phyloP scores from a whole-genome alignment of 2,888 invertebrate species.

The Zonitis immaculata region DNA sequence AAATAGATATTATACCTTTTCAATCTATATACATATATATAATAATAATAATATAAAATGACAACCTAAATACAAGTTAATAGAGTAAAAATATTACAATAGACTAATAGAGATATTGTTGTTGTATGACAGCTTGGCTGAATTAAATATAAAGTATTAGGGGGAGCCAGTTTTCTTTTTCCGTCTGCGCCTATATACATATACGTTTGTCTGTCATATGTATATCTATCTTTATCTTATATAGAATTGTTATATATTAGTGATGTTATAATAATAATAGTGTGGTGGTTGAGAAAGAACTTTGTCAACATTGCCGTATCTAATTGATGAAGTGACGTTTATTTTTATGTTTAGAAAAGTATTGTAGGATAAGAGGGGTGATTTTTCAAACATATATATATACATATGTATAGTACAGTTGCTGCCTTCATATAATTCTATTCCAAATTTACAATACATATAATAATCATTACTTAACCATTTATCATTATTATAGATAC shows the following conservation, averaged over 20 bases:
- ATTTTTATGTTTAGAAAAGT: constrained; percentile 16
- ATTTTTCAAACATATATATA: too few relatives aligned
- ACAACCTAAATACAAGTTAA: constrained; percentile 45
- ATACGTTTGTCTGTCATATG: neutral
- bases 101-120: constrained; percentile 47
- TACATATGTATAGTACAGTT: too few relatives aligned
- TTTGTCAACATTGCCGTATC: constrained; percentile 17
- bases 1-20: too few relatives aligned
- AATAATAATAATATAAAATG: neutral
- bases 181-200: too few relatives aligned
- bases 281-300: neutral
- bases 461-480: too few relatives aligned
- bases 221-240: constrained; percentile 8
- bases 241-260: constrained; percentile 3
- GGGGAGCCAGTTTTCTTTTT: neutral
- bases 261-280: neutral
- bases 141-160: constrained; percentile 18
- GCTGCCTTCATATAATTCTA: neutral
- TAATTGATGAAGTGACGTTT: constrained; percentile 17
- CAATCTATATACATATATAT: too few relatives aligned
- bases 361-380: neutral
- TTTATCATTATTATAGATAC: too few relatives aligned
- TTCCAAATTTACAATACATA: too few relatives aligned
- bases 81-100: constrained; percentile 41
- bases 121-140: constrained; percentile 33